phyloP scores from a whole-genome alignment of 2,888 invertebrate genomes.

The Calephelis perditalis region DNA sequence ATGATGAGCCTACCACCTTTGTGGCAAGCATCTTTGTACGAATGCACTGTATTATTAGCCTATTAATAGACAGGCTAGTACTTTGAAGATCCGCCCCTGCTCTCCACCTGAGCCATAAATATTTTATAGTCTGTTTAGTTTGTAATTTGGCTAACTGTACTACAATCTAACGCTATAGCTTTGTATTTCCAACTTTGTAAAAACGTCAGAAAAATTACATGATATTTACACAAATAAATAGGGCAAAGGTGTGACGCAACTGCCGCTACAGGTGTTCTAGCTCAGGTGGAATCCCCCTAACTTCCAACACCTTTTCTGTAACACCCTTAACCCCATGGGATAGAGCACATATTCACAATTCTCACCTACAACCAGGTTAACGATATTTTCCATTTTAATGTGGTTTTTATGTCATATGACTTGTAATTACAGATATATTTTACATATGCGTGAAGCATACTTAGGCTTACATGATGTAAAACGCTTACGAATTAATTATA shows the following conservation, averaged over 20 bases:
- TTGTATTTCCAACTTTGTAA: too few species aligned
- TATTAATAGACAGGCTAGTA: too few species aligned
- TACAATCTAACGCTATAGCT: too few species aligned
- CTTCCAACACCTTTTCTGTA: conserved; percentile 18
- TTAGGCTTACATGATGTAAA: too few species aligned
- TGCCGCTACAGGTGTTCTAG: conserved; percentile 54
- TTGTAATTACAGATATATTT: background rate
- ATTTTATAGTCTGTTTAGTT: too few species aligned
- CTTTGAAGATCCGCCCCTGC: too few species aligned
- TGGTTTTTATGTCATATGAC: background rate
- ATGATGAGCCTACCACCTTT: too few species aligned
- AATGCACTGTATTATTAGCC: too few species aligned
- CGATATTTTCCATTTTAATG: conserved; percentile 3
- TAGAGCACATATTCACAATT: conserved; percentile 26
- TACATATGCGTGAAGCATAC: background rate
- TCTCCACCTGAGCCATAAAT: too few species aligned
- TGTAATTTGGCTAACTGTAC: too few species aligned
- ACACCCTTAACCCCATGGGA: conserved; percentile 15
- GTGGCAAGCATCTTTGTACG: too few species aligned
- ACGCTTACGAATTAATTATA: too few species aligned
- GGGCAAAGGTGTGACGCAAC: conserved; percentile 62
- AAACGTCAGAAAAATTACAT: conserved; percentile 5
- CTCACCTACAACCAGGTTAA: background rate
- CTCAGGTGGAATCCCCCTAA: conserved; percentile 59
- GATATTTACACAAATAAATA: conserved; percentile 37